These are phyloP conservation scores for Benitochromis conjunctus DNA, from an alignment of 2,113 vertebrate genomes.

Conservation along the genomic window DNA sequence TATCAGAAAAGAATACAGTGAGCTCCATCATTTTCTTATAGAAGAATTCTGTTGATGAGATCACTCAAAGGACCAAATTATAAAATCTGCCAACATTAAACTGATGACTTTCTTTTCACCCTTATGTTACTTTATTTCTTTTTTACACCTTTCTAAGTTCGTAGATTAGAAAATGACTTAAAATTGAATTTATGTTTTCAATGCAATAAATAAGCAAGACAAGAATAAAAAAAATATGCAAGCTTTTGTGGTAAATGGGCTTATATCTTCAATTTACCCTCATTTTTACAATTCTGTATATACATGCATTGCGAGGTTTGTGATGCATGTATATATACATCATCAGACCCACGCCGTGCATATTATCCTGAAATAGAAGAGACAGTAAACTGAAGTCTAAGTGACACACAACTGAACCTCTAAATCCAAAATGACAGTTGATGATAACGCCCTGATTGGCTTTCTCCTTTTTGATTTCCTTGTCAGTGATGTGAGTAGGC, in stretches of 20 bases:
- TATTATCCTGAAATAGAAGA: background rate
- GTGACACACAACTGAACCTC: background rate
- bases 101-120: background rate
- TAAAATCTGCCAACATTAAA: too few relatives aligned
- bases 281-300: background rate
- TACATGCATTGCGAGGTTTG: background rate
- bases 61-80: too few relatives aligned
- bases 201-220: background rate
- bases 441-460: background rate
- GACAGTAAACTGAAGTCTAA: background rate
- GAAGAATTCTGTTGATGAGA: too few relatives aligned
- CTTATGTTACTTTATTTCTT: background rate
- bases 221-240: background rate
- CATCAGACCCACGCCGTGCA: background rate
- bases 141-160: background rate
- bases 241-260: background rate
- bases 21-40: too few relatives aligned
- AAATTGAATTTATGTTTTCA: background rate
- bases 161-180: background rate
- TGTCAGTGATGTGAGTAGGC: background rate
- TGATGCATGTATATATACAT: background rate
- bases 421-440: slow-evolving; percentile 10
- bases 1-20: too few relatives aligned
- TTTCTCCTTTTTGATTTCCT: background rate
- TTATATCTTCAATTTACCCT: background rate